Evolutionary conservation across 2,888 invertebrate genomes (phyloP).

Genomic region (Agriopis leucophaearia): DNA sequence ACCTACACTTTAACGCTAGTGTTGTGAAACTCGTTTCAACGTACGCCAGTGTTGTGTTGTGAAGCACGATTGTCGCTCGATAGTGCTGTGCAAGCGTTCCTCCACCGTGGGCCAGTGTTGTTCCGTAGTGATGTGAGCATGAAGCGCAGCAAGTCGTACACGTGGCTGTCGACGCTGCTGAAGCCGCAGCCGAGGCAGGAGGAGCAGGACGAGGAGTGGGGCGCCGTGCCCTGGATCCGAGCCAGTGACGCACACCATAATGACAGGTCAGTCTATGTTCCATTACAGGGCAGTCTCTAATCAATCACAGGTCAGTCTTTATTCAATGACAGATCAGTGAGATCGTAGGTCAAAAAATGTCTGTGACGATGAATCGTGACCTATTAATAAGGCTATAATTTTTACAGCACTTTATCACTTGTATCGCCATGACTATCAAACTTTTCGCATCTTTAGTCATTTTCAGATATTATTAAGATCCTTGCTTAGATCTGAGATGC

Average conservation of each 20-base stretch:
- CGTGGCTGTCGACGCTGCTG: slow-evolving; percentile 82
- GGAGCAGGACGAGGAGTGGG: slow-evolving; percentile 72
- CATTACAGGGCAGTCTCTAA: too few species aligned
- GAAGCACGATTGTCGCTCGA: not conserved
- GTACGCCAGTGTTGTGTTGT: slow-evolving; percentile 1
- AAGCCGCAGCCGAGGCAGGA: slow-evolving; percentile 56
- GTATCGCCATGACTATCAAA: not conserved
- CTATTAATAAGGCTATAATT: too few species aligned
- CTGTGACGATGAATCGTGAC: too few species aligned
- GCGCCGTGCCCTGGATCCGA: slow-evolving; percentile 74
- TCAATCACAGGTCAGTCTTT: too few species aligned
- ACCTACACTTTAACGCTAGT: not conserved
- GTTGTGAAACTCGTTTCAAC: not conserved
- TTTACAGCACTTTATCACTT: not conserved
- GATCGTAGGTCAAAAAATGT: too few species aligned
- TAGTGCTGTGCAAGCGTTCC: not conserved
- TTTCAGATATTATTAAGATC: not conserved
- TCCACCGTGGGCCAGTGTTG: slow-evolving; percentile 1
- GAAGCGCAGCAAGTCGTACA: slow-evolving; percentile 83
- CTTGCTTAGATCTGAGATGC: not conserved
- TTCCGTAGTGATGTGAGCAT: slow-evolving; percentile 56
- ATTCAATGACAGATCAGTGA: too few species aligned
- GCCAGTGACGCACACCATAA: slow-evolving; percentile 67
- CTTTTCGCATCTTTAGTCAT: not conserved
- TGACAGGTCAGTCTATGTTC: slow-evolving; percentile 65